Base-by-base conservation (phyloP, 2,113 vertebrate species). In the Parotia lawesii region DNA sequence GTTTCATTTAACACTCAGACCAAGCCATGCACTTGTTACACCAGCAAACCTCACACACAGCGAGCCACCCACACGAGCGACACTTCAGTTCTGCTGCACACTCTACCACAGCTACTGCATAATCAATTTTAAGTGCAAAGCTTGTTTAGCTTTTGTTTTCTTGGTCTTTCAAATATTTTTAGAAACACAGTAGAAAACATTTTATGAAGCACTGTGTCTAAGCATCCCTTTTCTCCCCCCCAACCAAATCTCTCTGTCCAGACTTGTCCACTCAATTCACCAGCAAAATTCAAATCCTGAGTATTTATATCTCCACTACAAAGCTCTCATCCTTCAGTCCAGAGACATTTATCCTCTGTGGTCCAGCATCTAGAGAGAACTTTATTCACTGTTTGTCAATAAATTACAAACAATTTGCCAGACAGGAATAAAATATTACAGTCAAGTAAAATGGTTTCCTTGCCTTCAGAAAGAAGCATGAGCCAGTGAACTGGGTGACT, bases 401-500 rank as follows among this genome's bases (percentile, higher is more conserved):
- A 37, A 89, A 71, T 94, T 90, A 89, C 85, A 95, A 95, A 90
- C 70, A 76, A 62, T 78, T 72, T 86, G 33, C 38, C 45, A 90
- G 64, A 72, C 22, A 90, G 29, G 71, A 94, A 54, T 64, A 85
- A 87, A 89, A 80, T 6, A 28, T 6, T 58, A 40, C 47, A 62
- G 37, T 60, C 11, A 61, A 15, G 31, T 35, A 86, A 76, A 82
- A 91, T 11, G 1, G 58, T 70, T 74, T 94, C 75, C 58, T 79
- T 82, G 62, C 74, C 47, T 66, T 89, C 33, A 66, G 38, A 77
- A 93, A n/a, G 53, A 95, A 77, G 40, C 51, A 80, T 1, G 2
- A 73, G 33, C 28, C 53, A 89, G 29, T 56, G 29, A 89, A 67
- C 28, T 77, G 19, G 20, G 37, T 70, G 72, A 89, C 24, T 73